phyloP scores from a whole-genome alignment of 30 jellyfish, hydroid and myxozoan genomes.

The Aurelia aurita complex sp. Pacific region DNA sequence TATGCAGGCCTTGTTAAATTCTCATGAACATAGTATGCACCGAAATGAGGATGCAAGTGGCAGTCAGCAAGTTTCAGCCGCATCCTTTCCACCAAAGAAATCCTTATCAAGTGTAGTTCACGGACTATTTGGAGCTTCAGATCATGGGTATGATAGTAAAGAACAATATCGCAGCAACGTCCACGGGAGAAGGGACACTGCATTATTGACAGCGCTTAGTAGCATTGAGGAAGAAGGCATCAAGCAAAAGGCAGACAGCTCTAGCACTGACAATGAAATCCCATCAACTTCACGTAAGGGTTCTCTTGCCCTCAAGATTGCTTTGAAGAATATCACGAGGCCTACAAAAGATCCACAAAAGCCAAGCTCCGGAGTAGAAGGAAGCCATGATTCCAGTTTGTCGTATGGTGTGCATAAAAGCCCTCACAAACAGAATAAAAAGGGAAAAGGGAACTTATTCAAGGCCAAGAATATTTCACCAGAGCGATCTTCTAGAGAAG shows the following conservation, averaged over 20 bases:
- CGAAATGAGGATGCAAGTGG: not conserved
- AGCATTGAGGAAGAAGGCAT: not conserved
- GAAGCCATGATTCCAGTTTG: not conserved
- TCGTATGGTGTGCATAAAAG: not conserved
- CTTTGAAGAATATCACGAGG: not conserved
- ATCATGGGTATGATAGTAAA: not conserved
- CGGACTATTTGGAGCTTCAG: not conserved
- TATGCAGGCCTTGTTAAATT: slow-evolving; percentile 1
- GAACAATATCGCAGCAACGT: too few relatives aligned
- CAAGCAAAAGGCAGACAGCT: not conserved
- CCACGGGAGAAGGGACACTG: not conserved
- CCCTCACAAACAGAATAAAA: not conserved
- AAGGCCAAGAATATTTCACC: not conserved
- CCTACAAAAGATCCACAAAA: not conserved
- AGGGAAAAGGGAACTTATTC: not conserved
- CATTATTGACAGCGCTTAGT: not conserved
- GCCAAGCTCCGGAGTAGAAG: not conserved
- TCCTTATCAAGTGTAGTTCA: not conserved
- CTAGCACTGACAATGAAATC: not conserved
- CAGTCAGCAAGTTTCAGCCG: not conserved
- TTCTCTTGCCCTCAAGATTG: not conserved
- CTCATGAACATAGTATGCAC: not conserved
- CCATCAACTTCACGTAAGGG: not conserved
- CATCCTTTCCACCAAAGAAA: not conserved
- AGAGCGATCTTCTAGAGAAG: not conserved